A percentile compares a stretch with the other conserved stretches of the same genome.
phyloP scores from a whole-genome alignment of 2,888 invertebrate genomes.

The Hydropsyche betteni region DNA sequence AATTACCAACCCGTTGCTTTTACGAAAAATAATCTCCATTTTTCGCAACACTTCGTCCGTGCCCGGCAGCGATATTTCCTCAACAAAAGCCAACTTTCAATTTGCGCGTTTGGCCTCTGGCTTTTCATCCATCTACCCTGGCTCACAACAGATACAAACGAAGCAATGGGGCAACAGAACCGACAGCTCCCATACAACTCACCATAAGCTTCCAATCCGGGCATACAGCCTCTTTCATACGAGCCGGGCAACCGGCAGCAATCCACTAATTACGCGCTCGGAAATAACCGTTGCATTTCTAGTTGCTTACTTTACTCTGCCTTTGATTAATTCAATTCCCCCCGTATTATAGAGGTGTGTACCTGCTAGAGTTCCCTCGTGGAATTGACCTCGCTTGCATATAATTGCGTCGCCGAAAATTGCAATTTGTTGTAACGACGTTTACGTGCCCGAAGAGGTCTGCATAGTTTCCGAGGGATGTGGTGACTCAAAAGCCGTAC shows the following conservation, averaged over 20 bases:
- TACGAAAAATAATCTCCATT: too few species aligned
- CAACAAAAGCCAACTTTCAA: conserved; percentile 28
- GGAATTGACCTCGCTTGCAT: too few species aligned
- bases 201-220: conserved; percentile 16
- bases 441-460: not conserved
- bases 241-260: not conserved
- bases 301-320: too few species aligned
- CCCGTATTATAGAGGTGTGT: too few species aligned
- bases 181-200: conserved; percentile 8
- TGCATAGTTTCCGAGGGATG: not conserved
- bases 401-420: conserved; percentile 4
- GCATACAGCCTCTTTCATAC: conserved; percentile 7
- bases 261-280: conserved; percentile 27
- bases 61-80: not conserved
- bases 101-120: conserved; percentile 24
- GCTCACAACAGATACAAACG: too few species aligned
- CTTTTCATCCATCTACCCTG: not conserved
- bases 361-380: too few species aligned
- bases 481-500: conserved; percentile 3
- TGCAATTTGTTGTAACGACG: not conserved
- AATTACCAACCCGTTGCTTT: too few species aligned
- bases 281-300: conserved; percentile 9
- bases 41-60: too few species aligned
- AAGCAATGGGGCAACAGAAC: not conserved
- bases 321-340: too few species aligned